phyloP scores from a whole-genome alignment of 2,797 vertebrate genomes.

The Decapterus maruadsi region DNA sequence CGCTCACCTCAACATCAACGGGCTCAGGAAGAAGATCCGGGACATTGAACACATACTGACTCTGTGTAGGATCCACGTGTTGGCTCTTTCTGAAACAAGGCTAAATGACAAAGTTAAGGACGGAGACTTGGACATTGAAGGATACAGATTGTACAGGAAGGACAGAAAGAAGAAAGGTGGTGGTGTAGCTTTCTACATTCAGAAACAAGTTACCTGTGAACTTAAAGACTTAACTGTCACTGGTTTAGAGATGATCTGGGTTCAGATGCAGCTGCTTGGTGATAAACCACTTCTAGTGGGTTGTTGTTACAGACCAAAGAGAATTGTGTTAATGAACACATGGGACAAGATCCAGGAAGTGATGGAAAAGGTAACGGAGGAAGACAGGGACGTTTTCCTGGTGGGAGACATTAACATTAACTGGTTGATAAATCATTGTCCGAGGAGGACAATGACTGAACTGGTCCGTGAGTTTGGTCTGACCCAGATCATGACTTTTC shows the following conservation, averaged over 20 bases:
- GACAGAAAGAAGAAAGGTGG: conserved; percentile 4
- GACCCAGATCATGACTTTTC: not conserved
- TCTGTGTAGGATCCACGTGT: not conserved
- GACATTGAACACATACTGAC: not conserved
- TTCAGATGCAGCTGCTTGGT: not conserved
- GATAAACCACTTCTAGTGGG: not conserved
- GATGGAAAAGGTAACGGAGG: not conserved
- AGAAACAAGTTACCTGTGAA: not conserved
- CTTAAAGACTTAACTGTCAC: not conserved
- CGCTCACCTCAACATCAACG: not conserved
- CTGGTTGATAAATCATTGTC: not conserved
- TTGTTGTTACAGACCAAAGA: conserved; percentile 1
- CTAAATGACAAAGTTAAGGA: not conserved
- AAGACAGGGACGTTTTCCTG: not conserved
- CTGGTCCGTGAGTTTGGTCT: not conserved
- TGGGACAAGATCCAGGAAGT: not conserved
- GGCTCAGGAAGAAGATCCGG: not conserved
- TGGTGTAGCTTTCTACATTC: not conserved
- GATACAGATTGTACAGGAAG: not conserved
- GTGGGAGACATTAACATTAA: not conserved
- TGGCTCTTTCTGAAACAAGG: not conserved
- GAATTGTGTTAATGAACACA: no score
- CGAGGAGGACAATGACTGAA: no score
- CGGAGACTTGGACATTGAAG: not conserved
- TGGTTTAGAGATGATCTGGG: not conserved